Evolutionary conservation across 2,888 invertebrate genomes (phyloP).

Genomic region (Odontocolon sp.): DNA sequence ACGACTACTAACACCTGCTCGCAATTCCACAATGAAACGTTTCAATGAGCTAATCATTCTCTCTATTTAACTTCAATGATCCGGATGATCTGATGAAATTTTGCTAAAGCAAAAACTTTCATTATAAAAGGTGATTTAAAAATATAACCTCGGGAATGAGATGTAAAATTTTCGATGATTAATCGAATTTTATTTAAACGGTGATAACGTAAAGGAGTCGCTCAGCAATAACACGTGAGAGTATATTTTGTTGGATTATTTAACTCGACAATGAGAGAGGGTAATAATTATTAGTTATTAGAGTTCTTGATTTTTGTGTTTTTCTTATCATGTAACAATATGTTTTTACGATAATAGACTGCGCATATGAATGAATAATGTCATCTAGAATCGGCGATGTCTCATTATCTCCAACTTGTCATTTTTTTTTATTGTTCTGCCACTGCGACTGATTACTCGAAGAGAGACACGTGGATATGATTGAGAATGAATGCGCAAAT

Average conservation of each 20-base stretch:
- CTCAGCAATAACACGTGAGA: no score
- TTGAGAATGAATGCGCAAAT: constrained; percentile 12
- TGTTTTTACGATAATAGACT: not conserved
- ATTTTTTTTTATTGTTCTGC: constrained; percentile 11
- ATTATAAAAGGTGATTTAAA: no score
- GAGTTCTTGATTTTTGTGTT: not conserved
- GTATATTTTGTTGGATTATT: no score
- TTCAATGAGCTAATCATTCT: no score
- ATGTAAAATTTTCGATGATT: no score
- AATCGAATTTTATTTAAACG: no score
- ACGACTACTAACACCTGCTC: constrained; percentile 64
- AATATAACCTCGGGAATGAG: no score
- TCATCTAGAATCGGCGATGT: not conserved
- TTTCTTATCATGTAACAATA: not conserved
- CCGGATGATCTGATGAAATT: no score
- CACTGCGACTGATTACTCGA: constrained; percentile 5
- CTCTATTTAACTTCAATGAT: no score
- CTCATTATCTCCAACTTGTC: constrained; percentile 7
- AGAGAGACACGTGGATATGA: not conserved
- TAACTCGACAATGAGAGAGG: not conserved
- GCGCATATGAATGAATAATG: not conserved
- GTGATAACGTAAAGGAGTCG: no score
- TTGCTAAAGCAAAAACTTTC: no score
- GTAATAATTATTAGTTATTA: not conserved
- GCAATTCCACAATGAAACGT: constrained; percentile 67